Base-by-base conservation (phyloP, 30 jellyfish, hydroid and myxozoan species). In the Chironex yamaguchii region DNA sequence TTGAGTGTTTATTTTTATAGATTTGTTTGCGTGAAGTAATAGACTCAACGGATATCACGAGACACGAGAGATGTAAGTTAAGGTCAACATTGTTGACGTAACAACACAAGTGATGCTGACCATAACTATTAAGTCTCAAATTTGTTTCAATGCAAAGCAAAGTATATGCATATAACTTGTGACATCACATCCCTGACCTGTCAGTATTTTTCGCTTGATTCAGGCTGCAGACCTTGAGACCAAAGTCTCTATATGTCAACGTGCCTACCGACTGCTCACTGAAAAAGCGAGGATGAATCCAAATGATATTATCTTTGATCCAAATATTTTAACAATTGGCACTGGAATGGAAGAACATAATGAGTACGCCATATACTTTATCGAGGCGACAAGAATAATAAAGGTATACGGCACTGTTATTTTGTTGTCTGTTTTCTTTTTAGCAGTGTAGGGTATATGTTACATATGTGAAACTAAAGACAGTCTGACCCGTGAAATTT, bases 261-360 rank as follows among this genome's bases (percentile, higher is more conserved):
- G 99, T 13, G 89, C 99, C 14, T 94, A 94, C 71, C 94, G 86
- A 14, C 33, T 94, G 21, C 92, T 94, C 34, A 82, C 72, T 0
- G 99, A 94, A 33, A 65, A 67, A 70, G 97, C 70, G 3, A 67
- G 71, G 20, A 74, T 94, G 69, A 71, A 89, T 76, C 80, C 85
- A 25, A 88, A 82, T 68, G 97, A 94, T 52, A 84, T 94, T 31
- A 94, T 94, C 30, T 94, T 94, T 80, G 99, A 94, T 71, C 97
- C 99, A 9, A 94, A 94, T 70, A 94, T 94, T 27, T 73, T 94
- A 68, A 94, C 99, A 24, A 94, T 94, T 27, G 99, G 96, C 24
- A 94, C 99, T 35, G 99, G 99, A 17, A 94, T 94, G 99, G 99
- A 94, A 65, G 99, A 94, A 71, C 99, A 94, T 65, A 88, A 81